Percentiles rank a stretch among this genome's conserved stretches.
Evolutionary conservation across 2,113 vertebrate genomes (phyloP).

Genomic region (Myotis lucifugus): DNA sequence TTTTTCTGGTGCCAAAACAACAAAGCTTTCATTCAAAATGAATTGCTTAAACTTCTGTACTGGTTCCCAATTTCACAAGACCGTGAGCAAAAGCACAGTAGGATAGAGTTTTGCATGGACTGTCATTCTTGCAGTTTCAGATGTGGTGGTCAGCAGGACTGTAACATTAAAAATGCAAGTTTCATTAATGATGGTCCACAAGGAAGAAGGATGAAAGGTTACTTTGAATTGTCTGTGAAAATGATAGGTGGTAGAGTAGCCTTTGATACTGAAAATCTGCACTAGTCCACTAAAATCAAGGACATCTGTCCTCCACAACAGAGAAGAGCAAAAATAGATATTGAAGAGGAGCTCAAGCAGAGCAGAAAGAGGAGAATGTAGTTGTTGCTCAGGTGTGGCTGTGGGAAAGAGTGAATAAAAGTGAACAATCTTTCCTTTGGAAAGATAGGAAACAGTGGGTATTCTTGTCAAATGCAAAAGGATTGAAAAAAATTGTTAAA

Average conservation of each 20-base stretch:
- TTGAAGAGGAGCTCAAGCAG: slow-evolving; percentile 58
- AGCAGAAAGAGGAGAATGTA: slow-evolving; percentile 7
- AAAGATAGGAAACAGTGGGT: slow-evolving; percentile 55
- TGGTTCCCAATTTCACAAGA: slow-evolving; percentile 33
- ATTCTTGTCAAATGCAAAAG: slow-evolving; percentile 67
- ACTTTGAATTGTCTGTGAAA: slow-evolving; percentile 75
- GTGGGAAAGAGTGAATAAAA: slow-evolving; percentile 33
- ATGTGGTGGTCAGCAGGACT: slow-evolving; percentile 64
- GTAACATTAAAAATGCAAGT: slow-evolving; percentile 73
- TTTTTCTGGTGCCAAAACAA: slow-evolving; percentile 46
- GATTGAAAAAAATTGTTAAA: slow-evolving; percentile 57
- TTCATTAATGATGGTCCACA: slow-evolving; percentile 66
- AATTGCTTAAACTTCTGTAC: slow-evolving; percentile 44
- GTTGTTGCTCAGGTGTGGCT: slow-evolving; percentile 23
- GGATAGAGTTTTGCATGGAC: slow-evolving; percentile 50
- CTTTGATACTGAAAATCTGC: slow-evolving; percentile 63
- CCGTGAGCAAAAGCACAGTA: slow-evolving; percentile 52
- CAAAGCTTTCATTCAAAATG: slow-evolving; percentile 57
- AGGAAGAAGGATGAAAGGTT: slow-evolving; percentile 69
- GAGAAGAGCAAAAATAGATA: slow-evolving; percentile 43
- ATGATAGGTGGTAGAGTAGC: background rate
- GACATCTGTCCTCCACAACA: slow-evolving; percentile 55
- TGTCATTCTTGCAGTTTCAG: slow-evolving; percentile 17
- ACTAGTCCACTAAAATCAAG: slow-evolving; percentile 55
- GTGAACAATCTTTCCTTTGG: slow-evolving; percentile 21